Percentiles rank a stretch among this genome's conserved stretches.
phyloP scores from a whole-genome alignment of 1,140 invertebrate species.

The Hyposmocoma kahamanoa region DNA sequence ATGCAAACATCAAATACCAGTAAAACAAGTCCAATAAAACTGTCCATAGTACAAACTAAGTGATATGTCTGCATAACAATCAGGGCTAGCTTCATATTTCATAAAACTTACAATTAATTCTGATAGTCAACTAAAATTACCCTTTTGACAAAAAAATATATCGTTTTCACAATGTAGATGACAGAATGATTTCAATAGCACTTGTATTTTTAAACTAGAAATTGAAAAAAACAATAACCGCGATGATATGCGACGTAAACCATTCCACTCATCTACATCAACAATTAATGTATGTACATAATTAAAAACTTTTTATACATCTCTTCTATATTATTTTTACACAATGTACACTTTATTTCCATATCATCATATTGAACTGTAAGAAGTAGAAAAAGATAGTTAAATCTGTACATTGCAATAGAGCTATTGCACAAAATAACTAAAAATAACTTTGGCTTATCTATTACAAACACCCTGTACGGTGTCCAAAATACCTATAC shows the following conservation, averaged over 20 bases:
- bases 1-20: no score
- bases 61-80: constrained; percentile 38
- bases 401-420: constrained; percentile 67
- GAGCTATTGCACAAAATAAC: constrained; percentile 63
- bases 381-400: constrained; percentile 27
- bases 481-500: constrained; percentile 36
- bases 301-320: constrained; percentile 42
- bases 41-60: no score
- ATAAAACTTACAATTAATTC: constrained; percentile 46
- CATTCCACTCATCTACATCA: constrained; percentile 28
- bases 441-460: constrained; percentile 71
- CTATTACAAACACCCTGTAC: constrained; percentile 48
- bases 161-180: constrained; percentile 3
- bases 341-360: constrained; percentile 54
- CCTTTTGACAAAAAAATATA: constrained; percentile 36
- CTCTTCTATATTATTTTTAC: constrained; percentile 47
- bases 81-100: constrained; percentile 41
- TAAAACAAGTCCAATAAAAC: no score
- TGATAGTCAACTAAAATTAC: constrained; percentile 54
- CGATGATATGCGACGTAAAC: constrained; percentile 48
- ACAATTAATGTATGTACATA: constrained; percentile 12
- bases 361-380: constrained; percentile 29
- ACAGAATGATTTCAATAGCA: constrained; percentile 14
- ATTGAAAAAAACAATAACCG: no score
- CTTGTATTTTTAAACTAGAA: no score